Evolutionary conservation across 1,140 invertebrate species (phyloP), one percentile per base, ranked within the genome.

Genomic region (Eumeta japonica): DNA sequence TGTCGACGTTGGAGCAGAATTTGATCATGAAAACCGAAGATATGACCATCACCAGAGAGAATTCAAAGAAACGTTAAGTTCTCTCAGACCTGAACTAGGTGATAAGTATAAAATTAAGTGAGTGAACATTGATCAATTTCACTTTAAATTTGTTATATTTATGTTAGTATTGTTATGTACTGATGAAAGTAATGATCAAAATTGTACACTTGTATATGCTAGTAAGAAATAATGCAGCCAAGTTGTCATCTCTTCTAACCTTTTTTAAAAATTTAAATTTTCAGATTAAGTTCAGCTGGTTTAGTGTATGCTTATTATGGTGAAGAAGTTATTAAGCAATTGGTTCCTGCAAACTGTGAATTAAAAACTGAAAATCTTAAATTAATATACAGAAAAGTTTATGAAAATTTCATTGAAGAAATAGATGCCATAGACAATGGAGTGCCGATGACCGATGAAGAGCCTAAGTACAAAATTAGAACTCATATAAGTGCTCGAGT

Each of bases 361-460:
- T 40, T 83, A 7, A 68, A 58, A 1, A 52, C 70, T 43, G 57
- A 82, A 1, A 73, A 80, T 30, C 47, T 86, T 2, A 67, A 81
- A 37, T 51, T 71, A 5, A 70, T 96, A n/a, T 97, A 83, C 60
- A 78, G 84, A 38, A 86, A 88, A 62, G 78, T 98, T 0, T 99
- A 99, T 75, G 84, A 92, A 41, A 81, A 81, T 34, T 90, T 99
- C 41, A 84, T 99, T 12, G 83, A 92, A 77, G 95, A 97, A 81
- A 81, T 99, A 40, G 97, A 99, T 78, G 95, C 86, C 3, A 90
- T 97, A 40, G 97, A 99, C 67, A 99, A 99, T 80, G 96, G 96
- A 12, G 78, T 97, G 12, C 79, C 82, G 0, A 88, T 89, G 76
- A 73, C 71, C 28, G 83, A 89, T 41, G 88, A 81, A n/a, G 82